These are phyloP conservation scores for Rhynchotus rufescens DNA, from an alignment of 2,797 vertebrate species.

Conservation along the genomic window DNA sequence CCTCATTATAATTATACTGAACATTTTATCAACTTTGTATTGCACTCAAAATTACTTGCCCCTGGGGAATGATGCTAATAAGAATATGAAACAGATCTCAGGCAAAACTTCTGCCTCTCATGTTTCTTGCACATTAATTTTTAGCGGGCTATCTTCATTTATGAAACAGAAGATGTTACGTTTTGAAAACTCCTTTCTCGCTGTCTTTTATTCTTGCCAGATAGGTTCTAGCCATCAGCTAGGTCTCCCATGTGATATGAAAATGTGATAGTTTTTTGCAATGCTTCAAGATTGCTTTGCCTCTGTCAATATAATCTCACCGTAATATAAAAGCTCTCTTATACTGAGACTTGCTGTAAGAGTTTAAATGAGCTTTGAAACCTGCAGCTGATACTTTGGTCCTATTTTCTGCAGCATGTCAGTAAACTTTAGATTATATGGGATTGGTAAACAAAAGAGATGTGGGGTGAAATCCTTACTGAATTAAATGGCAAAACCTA, in stretches of 20 bases:
- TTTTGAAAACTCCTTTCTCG: slow-evolving; percentile 18
- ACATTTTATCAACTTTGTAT: slow-evolving; percentile 57
- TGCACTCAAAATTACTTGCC: slow-evolving; percentile 58
- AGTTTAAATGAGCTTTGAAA: background rate
- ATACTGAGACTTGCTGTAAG: background rate
- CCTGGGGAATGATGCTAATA: slow-evolving; percentile 36
- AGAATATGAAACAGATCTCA: slow-evolving; percentile 51
- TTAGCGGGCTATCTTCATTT: slow-evolving; percentile 25
- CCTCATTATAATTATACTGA: slow-evolving; percentile 62
- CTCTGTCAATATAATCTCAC: slow-evolving; percentile 5
- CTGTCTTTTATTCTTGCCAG: background rate
- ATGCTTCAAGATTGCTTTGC: slow-evolving; percentile 22
- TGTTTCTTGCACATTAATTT: slow-evolving; percentile 39
- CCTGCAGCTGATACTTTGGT: background rate
- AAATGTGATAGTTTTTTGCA: slow-evolving; percentile 40
- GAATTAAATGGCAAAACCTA: background rate
- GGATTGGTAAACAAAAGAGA: background rate
- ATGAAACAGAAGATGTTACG: slow-evolving; percentile 22
- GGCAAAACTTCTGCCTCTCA: slow-evolving; percentile 44
- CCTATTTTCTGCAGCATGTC: background rate
- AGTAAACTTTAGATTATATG: background rate
- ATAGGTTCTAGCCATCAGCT: background rate
- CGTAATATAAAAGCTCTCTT: slow-evolving; percentile 22
- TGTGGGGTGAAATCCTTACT: background rate
- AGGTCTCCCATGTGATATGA: background rate